Conservation (phyloP, 2,888 invertebrate genomes). For the Sympetrum striolatum region DNA sequence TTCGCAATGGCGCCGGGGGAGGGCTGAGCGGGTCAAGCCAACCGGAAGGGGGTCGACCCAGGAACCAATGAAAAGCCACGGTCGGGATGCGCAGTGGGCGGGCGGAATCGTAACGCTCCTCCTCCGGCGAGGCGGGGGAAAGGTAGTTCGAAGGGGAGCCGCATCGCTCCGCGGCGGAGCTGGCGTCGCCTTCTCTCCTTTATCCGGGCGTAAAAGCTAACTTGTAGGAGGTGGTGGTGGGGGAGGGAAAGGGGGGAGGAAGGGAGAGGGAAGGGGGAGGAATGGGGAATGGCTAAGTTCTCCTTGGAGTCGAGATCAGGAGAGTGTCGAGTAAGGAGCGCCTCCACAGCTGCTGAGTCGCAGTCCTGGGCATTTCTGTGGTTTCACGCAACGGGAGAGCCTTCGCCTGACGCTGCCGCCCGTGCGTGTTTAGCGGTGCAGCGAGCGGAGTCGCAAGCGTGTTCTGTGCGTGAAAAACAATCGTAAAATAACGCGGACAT, state of each 20-base stretch:
- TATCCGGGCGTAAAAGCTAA: background rate
- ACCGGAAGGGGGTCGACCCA: background rate
- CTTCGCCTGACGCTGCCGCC: background rate
- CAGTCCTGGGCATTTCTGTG: background rate
- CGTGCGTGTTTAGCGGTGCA: background rate
- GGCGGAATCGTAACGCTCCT: background rate
- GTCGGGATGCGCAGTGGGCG: background rate
- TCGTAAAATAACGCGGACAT: background rate
- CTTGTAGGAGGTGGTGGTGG: background rate
- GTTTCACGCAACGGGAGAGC: background rate
- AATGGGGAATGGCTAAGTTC: conserved; percentile 1
- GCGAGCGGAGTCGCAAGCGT: background rate
- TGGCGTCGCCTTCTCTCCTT: background rate
- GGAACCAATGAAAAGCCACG: background rate
- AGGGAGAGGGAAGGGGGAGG: background rate
- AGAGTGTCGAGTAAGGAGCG: conserved; percentile 28
- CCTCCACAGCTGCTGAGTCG: background rate
- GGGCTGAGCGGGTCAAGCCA: background rate
- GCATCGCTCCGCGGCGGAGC: background rate
- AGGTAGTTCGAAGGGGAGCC: background rate
- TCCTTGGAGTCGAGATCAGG: conserved; percentile 36
- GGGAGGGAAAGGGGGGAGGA: background rate
- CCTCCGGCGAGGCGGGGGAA: background rate
- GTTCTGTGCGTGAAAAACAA: background rate
- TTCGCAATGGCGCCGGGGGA: conserved; percentile 38